Evolutionary conservation across 2,888 invertebrate genomes (phyloP), one percentile per base, ranked within the genome.

Genomic region (Catocala nupta): DNA sequence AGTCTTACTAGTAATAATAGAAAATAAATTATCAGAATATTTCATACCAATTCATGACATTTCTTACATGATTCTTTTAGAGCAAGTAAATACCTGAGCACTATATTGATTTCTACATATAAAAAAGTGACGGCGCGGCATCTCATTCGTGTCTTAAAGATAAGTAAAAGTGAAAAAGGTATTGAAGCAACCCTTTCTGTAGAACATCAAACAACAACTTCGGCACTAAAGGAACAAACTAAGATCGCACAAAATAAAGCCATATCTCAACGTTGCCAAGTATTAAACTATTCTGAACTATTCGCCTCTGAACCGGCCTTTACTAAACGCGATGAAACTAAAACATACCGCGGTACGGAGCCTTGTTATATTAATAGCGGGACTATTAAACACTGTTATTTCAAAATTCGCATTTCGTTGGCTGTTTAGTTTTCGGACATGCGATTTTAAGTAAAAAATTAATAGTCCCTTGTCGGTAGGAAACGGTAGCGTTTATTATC

Each of bases 371-470:
- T 83, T 85, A 87, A 86, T 83, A 72, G 73, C 82, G 51, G 80
- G 67, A 65, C 65, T 81, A 84, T 86, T 85, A 86, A 87, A 83
- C 78, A 84, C 86, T 71, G 87, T 81, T 87, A 88, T 89, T 88
- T 84, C 68, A 73, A 81, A 84, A 83, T 85, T 86, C 85, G 78
- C 83, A 81, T 82, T 86, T 83, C 81, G 84, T 79, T 81, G 78
- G 71, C 81, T 76, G 77, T 78, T 78, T 77, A 76, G 77, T 76
- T 80, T 80, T 75, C 77, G 80, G 80, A 87, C 88, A 87, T 88
- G 88, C 87, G 79, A 89, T 86, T 89, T 84, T 80, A 73, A 74
- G 76, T 79, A 78, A 82, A 83, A 82, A 79, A 79, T 70, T 75
- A 75, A 77, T 77, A 75, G 65, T 61, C 16, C 60, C 62, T 63